Evolutionary conservation across 2,797 vertebrate species (phyloP).

Genomic region (Phoeniculus purpureus): DNA sequence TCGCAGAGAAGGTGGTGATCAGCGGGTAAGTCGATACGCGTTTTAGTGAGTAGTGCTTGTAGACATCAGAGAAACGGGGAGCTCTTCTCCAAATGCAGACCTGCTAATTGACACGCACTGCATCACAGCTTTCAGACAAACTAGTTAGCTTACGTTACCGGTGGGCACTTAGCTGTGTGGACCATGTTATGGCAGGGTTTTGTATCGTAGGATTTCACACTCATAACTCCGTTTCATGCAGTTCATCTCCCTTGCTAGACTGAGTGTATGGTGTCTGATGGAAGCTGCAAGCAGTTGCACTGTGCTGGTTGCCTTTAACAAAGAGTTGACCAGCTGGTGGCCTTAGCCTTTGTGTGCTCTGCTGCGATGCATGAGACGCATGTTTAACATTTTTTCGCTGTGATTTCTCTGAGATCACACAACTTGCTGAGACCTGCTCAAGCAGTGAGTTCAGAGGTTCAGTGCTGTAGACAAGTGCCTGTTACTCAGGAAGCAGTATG

Average conservation of each 20-base stretch:
- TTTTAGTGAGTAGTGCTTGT: background rate
- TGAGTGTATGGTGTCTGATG: background rate
- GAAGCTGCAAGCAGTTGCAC: background rate
- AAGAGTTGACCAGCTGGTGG: background rate
- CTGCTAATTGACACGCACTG: constrained; percentile 58
- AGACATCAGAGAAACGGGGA: background rate
- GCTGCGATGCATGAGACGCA: background rate
- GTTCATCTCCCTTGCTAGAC: background rate
- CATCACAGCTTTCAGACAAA: constrained; percentile 42
- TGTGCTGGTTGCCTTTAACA: constrained; percentile 4
- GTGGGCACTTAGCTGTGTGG: background rate
- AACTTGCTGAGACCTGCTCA: background rate
- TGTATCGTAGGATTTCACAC: background rate
- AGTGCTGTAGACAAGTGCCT: background rate
- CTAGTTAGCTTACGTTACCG: background rate
- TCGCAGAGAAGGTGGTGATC: constrained; percentile 95
- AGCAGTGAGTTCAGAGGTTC: background rate
- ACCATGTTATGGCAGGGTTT: background rate
- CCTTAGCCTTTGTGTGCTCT: background rate
- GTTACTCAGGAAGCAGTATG: background rate
- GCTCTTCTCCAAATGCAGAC: background rate
- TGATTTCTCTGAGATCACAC: background rate
- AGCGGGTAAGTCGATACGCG: constrained; percentile 87
- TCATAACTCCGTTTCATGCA: background rate
- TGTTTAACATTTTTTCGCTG: background rate